phyloP scores from a whole-genome alignment of 2,888 invertebrate species.

The Aphodius granarius region DNA sequence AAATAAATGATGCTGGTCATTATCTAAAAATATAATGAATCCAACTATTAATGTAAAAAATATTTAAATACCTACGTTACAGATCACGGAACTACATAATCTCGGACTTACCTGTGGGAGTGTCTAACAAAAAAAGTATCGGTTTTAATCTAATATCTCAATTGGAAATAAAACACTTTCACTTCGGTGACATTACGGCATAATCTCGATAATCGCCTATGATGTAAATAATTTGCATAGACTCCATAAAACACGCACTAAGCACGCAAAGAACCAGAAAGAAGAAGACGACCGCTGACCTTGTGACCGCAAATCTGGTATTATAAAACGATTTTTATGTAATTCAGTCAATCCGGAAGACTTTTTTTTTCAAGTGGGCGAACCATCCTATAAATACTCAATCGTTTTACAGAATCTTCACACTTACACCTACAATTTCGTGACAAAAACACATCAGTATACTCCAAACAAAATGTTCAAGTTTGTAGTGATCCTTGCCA shows the following conservation, averaged over 20 bases:
- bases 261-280: neutral
- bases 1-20: too few relatives aligned
- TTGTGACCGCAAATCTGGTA: neutral
- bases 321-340: neutral
- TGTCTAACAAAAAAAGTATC: neutral
- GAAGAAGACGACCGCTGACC: neutral
- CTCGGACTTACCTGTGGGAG: neutral
- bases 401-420: neutral
- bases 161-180: neutral
- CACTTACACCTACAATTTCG: neutral
- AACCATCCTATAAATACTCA: neutral
- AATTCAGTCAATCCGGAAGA: slow-evolving; percentile 4
- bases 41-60: neutral
- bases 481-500: slow-evolving; percentile 1
- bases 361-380: neutral
- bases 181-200: neutral
- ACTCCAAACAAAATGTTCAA: neutral
- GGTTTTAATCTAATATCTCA: neutral
- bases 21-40: too few relatives aligned
- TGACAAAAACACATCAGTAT: neutral
- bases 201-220: neutral
- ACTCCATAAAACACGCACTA: neutral
- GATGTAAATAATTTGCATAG: neutral
- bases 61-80: neutral
- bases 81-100: neutral